Percentiles rank a stretch among this genome's conserved stretches.
Conservation (phyloP, 1,140 invertebrate species). For the Drosophila mojavensis region DNA sequence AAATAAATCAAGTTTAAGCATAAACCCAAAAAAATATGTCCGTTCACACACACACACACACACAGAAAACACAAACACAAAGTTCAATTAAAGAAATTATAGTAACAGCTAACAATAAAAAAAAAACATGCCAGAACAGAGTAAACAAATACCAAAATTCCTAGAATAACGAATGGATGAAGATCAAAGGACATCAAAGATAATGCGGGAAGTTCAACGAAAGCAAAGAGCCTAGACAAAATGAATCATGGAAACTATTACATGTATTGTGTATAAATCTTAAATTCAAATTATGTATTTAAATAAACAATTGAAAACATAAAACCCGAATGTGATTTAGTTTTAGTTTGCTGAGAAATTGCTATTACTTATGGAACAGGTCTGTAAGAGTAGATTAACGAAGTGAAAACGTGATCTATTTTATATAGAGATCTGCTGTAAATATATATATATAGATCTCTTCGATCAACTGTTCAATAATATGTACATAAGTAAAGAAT, state of each 20-base stretch:
- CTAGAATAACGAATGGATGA: slow-evolving; percentile 11
- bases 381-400: too few species aligned
- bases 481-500: too few species aligned
- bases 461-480: too few species aligned
- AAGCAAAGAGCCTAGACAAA: slow-evolving; percentile 62
- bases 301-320: slow-evolving; percentile 75
- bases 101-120: slow-evolving; percentile 32
- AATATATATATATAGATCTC: background rate
- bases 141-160: slow-evolving; percentile 19
- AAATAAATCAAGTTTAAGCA: slow-evolving; percentile 81
- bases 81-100: slow-evolving; percentile 41
- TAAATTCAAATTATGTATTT: slow-evolving; percentile 79
- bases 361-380: too few species aligned
- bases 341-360: too few species aligned
- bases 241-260: slow-evolving; percentile 63
- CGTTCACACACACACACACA: slow-evolving; percentile 38
- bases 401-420: too few species aligned
- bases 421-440: too few species aligned
- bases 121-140: slow-evolving; percentile 43
- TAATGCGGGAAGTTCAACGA: slow-evolving; percentile 34
- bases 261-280: slow-evolving; percentile 73
- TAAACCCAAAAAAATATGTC: slow-evolving; percentile 43
- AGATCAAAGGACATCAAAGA: slow-evolving; percentile 22
- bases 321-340: slow-evolving; percentile 11
- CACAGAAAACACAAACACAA: slow-evolving; percentile 10